Percentiles rank a stretch among this genome's conserved stretches.
Conservation (phyloP, 64 coral and sea anemone genomes). For the Trachythela sp. region DNA sequence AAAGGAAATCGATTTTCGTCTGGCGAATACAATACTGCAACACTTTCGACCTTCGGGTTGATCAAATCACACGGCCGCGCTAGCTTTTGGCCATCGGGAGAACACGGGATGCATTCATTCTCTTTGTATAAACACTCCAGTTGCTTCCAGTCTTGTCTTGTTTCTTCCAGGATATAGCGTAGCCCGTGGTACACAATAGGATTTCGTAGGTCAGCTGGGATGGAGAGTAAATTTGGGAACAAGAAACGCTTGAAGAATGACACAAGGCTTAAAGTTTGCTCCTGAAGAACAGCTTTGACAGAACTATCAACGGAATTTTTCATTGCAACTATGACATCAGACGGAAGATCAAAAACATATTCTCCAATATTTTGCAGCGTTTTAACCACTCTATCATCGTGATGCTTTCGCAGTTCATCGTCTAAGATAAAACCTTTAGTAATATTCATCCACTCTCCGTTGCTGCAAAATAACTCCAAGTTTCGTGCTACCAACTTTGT, state of each 20-base stretch:
- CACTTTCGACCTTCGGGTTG: constrained; percentile 56
- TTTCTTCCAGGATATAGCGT: constrained; percentile 68
- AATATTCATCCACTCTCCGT: neutral
- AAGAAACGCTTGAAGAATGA: constrained; percentile 67
- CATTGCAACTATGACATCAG: neutral
- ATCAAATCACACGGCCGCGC: constrained; percentile 57
- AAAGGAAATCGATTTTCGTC: constrained; percentile 76
- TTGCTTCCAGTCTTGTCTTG: constrained; percentile 29
- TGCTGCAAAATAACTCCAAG: neutral
- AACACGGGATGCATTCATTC: constrained; percentile 65
- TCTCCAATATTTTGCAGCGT: neutral
- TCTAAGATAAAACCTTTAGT: neutral
- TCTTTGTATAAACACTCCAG: constrained; percentile 43
- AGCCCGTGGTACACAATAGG: constrained; percentile 31
- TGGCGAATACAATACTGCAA: constrained; percentile 51
- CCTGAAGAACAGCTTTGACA: constrained; percentile 22
- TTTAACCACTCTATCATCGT: neutral
- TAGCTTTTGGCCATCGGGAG: constrained; percentile 50
- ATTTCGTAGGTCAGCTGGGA: constrained; percentile 49
- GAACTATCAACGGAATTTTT: constrained; percentile 47
- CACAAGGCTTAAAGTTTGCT: constrained; percentile 65
- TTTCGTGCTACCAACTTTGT: neutral
- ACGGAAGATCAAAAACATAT: neutral
- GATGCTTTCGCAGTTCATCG: neutral
- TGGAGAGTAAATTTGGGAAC: constrained; percentile 46